A percentile compares a stretch with the other conserved stretches of the same genome.
phyloP scores from a whole-genome alignment of 2,888 invertebrate species.

The Dusona sp. region DNA sequence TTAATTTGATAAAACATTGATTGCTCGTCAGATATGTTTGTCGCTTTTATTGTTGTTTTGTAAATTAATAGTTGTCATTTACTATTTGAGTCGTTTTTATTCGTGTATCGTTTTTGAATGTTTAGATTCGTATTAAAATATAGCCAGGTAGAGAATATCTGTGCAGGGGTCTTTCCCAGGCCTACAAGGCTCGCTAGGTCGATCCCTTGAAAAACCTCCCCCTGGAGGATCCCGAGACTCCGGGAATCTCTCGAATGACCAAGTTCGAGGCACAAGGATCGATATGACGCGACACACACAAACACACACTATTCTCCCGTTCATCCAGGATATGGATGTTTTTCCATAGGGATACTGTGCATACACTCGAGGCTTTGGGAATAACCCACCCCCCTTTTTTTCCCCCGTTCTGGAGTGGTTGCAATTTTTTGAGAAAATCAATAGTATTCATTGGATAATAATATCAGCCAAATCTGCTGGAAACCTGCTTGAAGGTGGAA shows the following conservation, averaged over 20 bases:
- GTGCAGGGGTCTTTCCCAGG: conserved; percentile 28
- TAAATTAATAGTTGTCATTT: too few species aligned
- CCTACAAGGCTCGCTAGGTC: conserved; percentile 31
- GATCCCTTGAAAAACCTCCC: conserved; percentile 33
- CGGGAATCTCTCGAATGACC: conserved; percentile 64
- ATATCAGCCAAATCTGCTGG: background rate
- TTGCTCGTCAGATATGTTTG: background rate
- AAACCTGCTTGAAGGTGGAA: background rate
- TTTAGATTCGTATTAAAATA: background rate
- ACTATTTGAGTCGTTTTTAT: too few species aligned
- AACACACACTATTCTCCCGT: background rate
- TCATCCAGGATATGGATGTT: background rate
- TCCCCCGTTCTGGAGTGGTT: background rate
- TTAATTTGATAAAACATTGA: background rate
- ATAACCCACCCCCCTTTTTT: conserved; percentile 12
- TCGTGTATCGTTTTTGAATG: background rate
- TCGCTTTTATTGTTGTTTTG: too few species aligned
- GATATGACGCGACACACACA: conserved; percentile 61
- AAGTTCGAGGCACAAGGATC: conserved; percentile 63
- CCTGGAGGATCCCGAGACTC: conserved; percentile 53
- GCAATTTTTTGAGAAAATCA: conserved; percentile 15
- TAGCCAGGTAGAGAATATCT: conserved; percentile 8
- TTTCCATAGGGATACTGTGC: background rate
- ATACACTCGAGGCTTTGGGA: conserved; percentile 25
- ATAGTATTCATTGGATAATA: conserved; percentile 21